Evolutionary conservation across 2,888 invertebrate species (phyloP), one percentile per base, ranked within the genome.

Genomic region (Amphiduros pacificus): DNA sequence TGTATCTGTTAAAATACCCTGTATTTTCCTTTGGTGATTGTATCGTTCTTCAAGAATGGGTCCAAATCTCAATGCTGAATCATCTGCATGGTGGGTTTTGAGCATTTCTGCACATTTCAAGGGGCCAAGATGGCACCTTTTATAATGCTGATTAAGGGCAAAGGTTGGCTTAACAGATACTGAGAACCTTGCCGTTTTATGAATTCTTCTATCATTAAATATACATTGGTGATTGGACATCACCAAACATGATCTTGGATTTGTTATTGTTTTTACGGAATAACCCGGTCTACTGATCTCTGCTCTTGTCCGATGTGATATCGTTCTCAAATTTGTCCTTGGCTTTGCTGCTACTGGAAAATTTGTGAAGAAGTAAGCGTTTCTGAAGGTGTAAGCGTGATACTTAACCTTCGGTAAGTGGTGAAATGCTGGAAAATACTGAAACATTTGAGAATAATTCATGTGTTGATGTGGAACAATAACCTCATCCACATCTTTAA

Each of bases 401-500:
- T 44, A 29, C 27, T 40, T 26, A 20, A 14, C 11, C 11, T 28
- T 29, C 6, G 48, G 27, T 5, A 32, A 14, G 14, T 40, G 29
- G 32, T 29, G 40, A 11, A 61, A 31, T 2, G 57, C 28, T 5
- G 24, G 31, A 9, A 51, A 28, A 3, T 27, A 40, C 2, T n/a
- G 26, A n/a, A 63, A 48, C 31, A 52, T 58, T 27, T n/a, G 40
- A 1, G 55, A 24, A 27, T 55, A 55, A 27, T 41, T 55, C 24
- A 28, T n/a, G 2, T 59, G 50, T 44, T 61, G 31, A 29, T 54
- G 44, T 17, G 68, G 68, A 27, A 68, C 53, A 14, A 68, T 64
- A 26, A 68, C 41, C 32, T 68, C 68, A 50, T 68, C 68, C 36
- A 68, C 59, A 40, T 64, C 64, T 11, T 66, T 48, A 24, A 66